Conservation (phyloP, 2,797 vertebrate species). For the Hozukius guyotensis region DNA sequence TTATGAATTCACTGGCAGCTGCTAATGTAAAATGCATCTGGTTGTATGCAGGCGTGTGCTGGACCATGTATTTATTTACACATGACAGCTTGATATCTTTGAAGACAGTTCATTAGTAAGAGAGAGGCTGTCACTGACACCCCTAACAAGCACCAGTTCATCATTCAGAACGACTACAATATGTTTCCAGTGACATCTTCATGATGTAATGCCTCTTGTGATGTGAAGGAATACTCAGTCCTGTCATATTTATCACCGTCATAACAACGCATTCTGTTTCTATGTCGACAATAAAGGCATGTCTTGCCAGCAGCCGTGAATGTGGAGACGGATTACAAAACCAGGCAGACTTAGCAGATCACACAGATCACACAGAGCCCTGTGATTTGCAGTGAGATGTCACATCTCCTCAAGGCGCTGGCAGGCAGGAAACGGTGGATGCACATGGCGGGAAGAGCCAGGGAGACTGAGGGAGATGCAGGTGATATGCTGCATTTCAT, state of each 20-base stretch:
- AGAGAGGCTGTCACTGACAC: neutral
- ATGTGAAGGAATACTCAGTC: neutral
- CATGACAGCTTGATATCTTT: neutral
- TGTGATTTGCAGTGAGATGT: conserved; percentile 4
- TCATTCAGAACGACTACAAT: neutral
- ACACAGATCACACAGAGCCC: neutral
- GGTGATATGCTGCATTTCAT: conserved; percentile 3
- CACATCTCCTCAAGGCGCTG: neutral
- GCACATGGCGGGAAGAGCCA: neutral
- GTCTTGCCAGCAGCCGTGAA: neutral
- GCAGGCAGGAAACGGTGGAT: neutral
- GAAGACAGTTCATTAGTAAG: neutral
- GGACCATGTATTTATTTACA: neutral
- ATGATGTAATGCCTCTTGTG: neutral
- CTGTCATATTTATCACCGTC: neutral
- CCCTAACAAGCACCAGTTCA: neutral
- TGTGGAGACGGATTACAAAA: neutral
- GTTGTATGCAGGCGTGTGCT: neutral
- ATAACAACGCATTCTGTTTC: neutral
- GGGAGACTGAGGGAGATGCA: neutral
- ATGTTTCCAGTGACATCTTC: neutral
- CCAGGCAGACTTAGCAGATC: neutral
- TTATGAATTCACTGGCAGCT: neutral
- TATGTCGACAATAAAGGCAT: neutral
- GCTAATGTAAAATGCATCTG: neutral